phyloP scores from a whole-genome alignment of 2,797 vertebrate species.

The Anabas testudineus region DNA sequence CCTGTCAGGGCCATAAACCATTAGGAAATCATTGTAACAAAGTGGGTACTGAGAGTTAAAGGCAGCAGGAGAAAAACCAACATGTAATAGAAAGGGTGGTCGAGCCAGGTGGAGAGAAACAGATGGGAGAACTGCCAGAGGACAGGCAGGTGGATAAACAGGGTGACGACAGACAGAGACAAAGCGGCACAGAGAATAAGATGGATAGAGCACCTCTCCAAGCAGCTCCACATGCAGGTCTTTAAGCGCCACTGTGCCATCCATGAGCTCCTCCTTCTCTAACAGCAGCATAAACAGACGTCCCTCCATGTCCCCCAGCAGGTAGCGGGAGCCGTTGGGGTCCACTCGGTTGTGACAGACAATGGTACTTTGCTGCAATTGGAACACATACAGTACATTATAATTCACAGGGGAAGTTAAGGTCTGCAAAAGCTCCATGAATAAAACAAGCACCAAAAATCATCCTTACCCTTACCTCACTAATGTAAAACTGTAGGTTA shows the following conservation, averaged over 20 bases:
- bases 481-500: too few species aligned
- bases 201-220: constrained; percentile 87
- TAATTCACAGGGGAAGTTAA: not conserved
- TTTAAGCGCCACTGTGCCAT: constrained; percentile 93
- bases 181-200: constrained; percentile 5
- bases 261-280: constrained; percentile 99
- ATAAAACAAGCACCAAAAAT: too few species aligned
- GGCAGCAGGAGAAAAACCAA: constrained; percentile 27
- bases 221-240: constrained; percentile 96
- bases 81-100: constrained; percentile 18
- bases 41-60: constrained; percentile 19
- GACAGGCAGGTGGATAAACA: constrained; percentile 37
- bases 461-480: too few species aligned
- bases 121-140: constrained; percentile 33
- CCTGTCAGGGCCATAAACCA: constrained; percentile 49
- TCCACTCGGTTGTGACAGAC: constrained; percentile 99
- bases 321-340: constrained; percentile 95
- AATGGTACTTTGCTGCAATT: constrained; percentile 95
- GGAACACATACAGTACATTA: constrained; percentile 6
- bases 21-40: constrained; percentile 51
- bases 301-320: constrained; percentile 98
- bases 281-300: constrained; percentile 97
- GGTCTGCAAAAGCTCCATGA: too few species aligned
- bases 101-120: constrained; percentile 15
- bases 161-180: constrained; percentile 18